Conservation (phyloP, 2,113 vertebrate species). For the Rhombomys opimus region DNA sequence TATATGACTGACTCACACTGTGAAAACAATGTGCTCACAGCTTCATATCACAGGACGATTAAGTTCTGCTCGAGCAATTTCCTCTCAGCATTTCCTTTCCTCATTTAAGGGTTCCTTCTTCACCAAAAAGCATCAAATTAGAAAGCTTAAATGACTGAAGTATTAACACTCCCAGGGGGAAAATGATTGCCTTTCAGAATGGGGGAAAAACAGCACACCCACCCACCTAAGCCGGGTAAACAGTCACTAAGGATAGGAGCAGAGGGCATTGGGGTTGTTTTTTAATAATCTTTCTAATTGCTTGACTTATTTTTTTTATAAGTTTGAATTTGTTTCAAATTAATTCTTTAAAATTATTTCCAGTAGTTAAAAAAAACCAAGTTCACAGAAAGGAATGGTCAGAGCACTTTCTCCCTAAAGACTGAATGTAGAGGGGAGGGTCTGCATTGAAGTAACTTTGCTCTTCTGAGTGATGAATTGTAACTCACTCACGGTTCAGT, state of each 20-base stretch:
- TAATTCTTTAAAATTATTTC: constrained; percentile 73
- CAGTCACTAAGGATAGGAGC: constrained; percentile 40
- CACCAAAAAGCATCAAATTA: constrained; percentile 79
- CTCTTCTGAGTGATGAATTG: constrained; percentile 63
- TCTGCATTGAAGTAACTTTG: constrained; percentile 46
- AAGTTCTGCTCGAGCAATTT: constrained; percentile 83
- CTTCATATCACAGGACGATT: constrained; percentile 82
- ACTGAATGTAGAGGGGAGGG: constrained; percentile 39
- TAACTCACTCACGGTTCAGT: constrained; percentile 58
- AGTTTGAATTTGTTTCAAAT: constrained; percentile 68
- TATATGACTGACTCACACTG: constrained; percentile 77
- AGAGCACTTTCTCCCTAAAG: constrained; percentile 43
- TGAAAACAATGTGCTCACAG: constrained; percentile 83
- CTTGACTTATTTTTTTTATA: constrained; percentile 63
- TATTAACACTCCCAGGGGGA: constrained; percentile 75
- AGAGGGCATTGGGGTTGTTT: neutral
- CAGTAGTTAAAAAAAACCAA: constrained; percentile 27
- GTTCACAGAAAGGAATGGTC: constrained; percentile 62
- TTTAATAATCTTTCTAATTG: constrained; percentile 55
- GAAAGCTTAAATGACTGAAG: constrained; percentile 79
- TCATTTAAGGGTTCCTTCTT: constrained; percentile 82
- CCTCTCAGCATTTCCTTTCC: constrained; percentile 78
- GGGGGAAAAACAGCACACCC: constrained; percentile 44
- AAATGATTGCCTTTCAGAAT: constrained; percentile 78
- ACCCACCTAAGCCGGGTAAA: constrained; percentile 57